Evolutionary conservation across 2,888 invertebrate species (phyloP), one percentile per base, ranked within the genome.

Genomic region (Strigamia transsilvanica): DNA sequence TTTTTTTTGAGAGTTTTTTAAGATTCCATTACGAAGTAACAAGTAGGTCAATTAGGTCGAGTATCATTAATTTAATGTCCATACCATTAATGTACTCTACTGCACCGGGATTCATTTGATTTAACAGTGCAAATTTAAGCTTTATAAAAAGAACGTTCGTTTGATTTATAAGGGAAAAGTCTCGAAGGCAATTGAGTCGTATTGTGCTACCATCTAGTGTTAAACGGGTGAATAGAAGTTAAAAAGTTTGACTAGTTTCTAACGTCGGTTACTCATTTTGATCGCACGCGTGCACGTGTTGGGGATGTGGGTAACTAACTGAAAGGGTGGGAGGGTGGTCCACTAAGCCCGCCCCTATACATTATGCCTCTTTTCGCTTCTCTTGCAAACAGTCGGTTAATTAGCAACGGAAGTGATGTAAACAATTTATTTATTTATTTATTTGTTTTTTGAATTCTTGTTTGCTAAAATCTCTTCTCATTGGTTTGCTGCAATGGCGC

Each of bases 161-260:
- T 61, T 61, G 61, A 61, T 61, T 61, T 61, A 61, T 61, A 23
- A 4, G 18, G 10, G 0, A 61, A 61, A 61, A 18, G 61, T 61
- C 61, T 23, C 18, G 0, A 9, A 23, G 23, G 61, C 61, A 61
- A 61, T 61, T 61, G 61, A 61, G 61, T 61, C 61, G 61, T 61
- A 61, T 61, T 42, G 80, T 80, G 80, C 80, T 80, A 80, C 80
- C 80, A 80, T 56, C 80, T 80, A 80, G 80, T 80, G 80, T 80
- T 80, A 27, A 56, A 80, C 51, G 80, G n/a, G 80, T 80, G 80
- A 46, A 46, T 21, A 23, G 46, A 42, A 42, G 80, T 78, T 78
- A 41, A n/a, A 78, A 32, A 18, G 12, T 27, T 21, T 38, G 78
- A 41, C 38, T 78, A 61, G 18, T 61, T 42, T 61, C 61, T 61